Conservation (phyloP, 1,140 invertebrate genomes). For the Drosophila erecta region DNA sequence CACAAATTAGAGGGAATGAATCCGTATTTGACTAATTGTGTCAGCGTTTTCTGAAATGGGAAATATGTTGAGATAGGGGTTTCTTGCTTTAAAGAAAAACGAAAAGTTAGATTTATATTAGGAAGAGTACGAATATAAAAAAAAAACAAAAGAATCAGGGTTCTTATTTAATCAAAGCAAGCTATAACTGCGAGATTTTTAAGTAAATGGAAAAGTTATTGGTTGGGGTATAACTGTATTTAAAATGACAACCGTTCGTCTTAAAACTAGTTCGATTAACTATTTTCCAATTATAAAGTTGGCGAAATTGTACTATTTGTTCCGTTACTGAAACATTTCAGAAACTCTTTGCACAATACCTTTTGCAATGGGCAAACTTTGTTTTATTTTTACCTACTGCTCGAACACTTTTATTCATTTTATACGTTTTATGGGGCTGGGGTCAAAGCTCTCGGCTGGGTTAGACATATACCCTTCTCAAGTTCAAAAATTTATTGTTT, state of each 20-base stretch:
- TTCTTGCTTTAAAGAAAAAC: neutral
- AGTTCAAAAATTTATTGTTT: conserved; percentile 72
- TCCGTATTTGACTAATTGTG: conserved; percentile 5
- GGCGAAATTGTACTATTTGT: neutral
- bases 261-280: neutral
- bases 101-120: no score
- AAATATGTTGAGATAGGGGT: neutral
- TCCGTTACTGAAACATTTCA: neutral
- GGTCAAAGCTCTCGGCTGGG: conserved; percentile 61
- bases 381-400: neutral
- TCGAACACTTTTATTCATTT: conserved; percentile 36
- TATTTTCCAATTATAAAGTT: conserved; percentile 2
- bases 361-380: neutral
- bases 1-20: conserved; percentile 12
- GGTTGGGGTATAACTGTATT: no score
- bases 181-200: no score
- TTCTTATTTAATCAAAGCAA: no score
- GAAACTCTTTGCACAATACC: neutral
- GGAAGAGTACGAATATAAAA: no score
- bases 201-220: no score
- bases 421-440: conserved; percentile 6
- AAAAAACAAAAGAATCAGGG: no score
- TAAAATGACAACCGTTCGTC: no score
- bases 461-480: conserved; percentile 52
- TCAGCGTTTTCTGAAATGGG: neutral